A percentile compares a stretch with the other conserved stretches of the same genome.
phyloP scores from a whole-genome alignment of 2,797 vertebrate species.

The Delichon dasypus region DNA sequence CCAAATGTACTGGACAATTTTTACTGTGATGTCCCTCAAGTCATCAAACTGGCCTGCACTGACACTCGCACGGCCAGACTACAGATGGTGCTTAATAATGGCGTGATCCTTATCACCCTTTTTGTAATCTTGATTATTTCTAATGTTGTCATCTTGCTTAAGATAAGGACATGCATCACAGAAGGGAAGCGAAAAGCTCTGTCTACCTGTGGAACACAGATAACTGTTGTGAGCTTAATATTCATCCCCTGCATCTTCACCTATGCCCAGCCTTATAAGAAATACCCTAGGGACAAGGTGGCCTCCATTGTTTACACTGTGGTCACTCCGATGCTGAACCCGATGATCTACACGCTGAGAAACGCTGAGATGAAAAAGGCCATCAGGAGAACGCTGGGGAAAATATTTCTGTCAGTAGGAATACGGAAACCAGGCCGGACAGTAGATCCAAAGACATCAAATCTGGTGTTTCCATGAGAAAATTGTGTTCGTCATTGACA shows the following conservation, averaged over 20 bases:
- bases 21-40: constrained; percentile 58
- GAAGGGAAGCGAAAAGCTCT: background rate
- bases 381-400: background rate
- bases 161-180: background rate
- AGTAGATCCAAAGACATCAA: background rate
- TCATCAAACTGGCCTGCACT: constrained; percentile 40
- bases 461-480: background rate
- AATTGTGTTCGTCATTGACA: background rate
- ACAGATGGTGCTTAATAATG: background rate
- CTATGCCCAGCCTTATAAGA: background rate
- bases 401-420: background rate
- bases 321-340: constrained; percentile 8
- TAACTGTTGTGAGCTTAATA: constrained; percentile 17
- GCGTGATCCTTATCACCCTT: background rate
- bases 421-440: background rate
- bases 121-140: constrained; percentile 24
- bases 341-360: background rate
- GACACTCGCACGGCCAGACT: background rate
- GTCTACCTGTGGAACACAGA: constrained; percentile 14
- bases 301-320: background rate
- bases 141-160: constrained; percentile 16
- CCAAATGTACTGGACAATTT: constrained; percentile 54
- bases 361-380: constrained; percentile 51
- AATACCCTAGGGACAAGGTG: background rate
- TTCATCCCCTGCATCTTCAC: constrained; percentile 41